phyloP scores from a whole-genome alignment of 2,797 vertebrate genomes.

The Borostomias antarcticus region DNA sequence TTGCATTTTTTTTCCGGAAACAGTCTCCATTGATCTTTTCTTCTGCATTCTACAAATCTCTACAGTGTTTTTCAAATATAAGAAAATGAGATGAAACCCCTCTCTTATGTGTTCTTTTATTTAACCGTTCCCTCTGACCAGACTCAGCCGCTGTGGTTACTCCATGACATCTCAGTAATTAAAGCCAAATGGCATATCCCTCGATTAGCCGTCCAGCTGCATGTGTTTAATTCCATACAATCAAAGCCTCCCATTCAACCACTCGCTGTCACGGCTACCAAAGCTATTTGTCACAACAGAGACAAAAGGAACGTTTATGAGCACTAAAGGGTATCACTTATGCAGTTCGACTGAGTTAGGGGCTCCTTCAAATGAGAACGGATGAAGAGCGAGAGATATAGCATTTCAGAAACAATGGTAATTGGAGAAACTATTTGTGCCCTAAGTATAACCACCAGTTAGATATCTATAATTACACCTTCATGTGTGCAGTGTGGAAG shows the following conservation, averaged over 20 bases:
- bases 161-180: slow-evolving; percentile 69
- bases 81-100: slow-evolving; percentile 30
- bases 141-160: slow-evolving; percentile 47
- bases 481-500: slow-evolving; percentile 33
- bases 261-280: slow-evolving; percentile 63
- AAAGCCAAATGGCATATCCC: slow-evolving; percentile 68
- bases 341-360: slow-evolving; percentile 44
- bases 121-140: slow-evolving; percentile 8
- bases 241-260: slow-evolving; percentile 62
- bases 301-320: slow-evolving; percentile 59
- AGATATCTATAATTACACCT: slow-evolving; percentile 13
- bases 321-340: slow-evolving; percentile 37
- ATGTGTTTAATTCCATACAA: slow-evolving; percentile 66
- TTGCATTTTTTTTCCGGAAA: too few species aligned
- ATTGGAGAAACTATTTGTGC: slow-evolving; percentile 31
- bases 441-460: slow-evolving; percentile 34
- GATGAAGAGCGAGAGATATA: slow-evolving; percentile 8
- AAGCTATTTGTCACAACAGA: slow-evolving; percentile 66
- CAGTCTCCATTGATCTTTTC: slow-evolving; percentile 35
- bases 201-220: slow-evolving; percentile 62
- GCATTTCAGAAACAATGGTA: slow-evolving; percentile 30
- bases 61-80: slow-evolving; percentile 5
- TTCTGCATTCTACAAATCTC: slow-evolving; percentile 47
- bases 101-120: not conserved
- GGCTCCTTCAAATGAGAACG: slow-evolving; percentile 22